Evolutionary conservation across 2,797 vertebrate genomes (phyloP).

Genomic region (Dryobates pubescens): DNA sequence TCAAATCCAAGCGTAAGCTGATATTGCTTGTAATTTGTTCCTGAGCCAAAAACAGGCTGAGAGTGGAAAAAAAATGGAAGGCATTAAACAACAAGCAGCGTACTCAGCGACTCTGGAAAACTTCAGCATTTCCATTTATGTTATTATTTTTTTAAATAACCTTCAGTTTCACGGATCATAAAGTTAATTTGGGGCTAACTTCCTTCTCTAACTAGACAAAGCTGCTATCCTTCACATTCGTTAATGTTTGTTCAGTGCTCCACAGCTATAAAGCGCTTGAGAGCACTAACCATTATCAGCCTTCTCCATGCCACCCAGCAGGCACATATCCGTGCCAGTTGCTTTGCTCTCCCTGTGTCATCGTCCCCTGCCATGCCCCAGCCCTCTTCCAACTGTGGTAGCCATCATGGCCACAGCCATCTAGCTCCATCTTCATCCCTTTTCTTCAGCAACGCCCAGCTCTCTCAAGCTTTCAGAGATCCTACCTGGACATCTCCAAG

Average conservation of each 20-base stretch:
- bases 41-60: constrained; percentile 36
- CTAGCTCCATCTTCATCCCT: not conserved
- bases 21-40: constrained; percentile 65
- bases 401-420: not conserved
- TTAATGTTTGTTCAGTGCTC: constrained; percentile 43
- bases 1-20: constrained; percentile 64
- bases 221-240: constrained; percentile 13
- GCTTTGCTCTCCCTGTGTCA: not conserved
- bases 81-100: constrained; percentile 49
- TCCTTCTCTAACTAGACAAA: constrained; percentile 38
- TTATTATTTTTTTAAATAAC: constrained; percentile 72
- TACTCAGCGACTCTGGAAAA: constrained; percentile 50
- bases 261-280: not conserved
- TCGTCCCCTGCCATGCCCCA: not conserved
- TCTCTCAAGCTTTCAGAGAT: not conserved
- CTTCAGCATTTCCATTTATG: constrained; percentile 51
- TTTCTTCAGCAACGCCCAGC: not conserved
- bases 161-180: constrained; percentile 69
- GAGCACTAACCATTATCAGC: constrained; percentile 32
- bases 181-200: constrained; percentile 68
- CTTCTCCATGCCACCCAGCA: not conserved
- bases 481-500: not conserved
- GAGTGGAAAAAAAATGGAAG: constrained; percentile 57
- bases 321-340: not conserved
- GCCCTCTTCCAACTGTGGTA: not conserved